Evolutionary conservation across 2,888 invertebrate genomes (phyloP), one percentile per base, ranked within the genome.

Genomic region (Cryptus viduatorius): DNA sequence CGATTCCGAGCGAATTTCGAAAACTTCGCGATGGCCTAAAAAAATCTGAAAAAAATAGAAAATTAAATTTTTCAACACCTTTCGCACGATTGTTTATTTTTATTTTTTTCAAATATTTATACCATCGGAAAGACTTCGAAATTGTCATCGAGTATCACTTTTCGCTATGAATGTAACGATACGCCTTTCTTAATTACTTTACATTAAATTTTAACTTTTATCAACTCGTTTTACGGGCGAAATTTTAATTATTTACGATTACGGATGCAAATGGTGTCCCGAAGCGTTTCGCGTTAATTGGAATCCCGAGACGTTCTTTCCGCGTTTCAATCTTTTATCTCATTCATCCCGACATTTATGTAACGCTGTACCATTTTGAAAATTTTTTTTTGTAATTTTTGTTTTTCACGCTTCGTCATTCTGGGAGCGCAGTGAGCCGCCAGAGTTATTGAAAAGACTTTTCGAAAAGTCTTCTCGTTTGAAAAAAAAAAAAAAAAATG

Each of bases 231-330:
- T 48, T 48, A 12, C 10, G 46, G 46, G 3, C 14, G 3, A 48
- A 56, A 8, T 56, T 24, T 56, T 10, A 56, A 56, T 56, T 56
- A 56, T 56, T 56, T 56, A 19, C 19, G 8, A 24, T 10, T 24
- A 56, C 56, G 12, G 24, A 56, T 56, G 24, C 19, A 56, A 56
- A 24, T 16, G 19, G 7, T 10, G 24, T 56, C 12, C 56, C 12
- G 1, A n/a, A n/a, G 37, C n/a, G 16, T 69, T 50, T 50, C 48
- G 31, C 50, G 50, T 50, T 69, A 69, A 69, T 53, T 53, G 31
- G 16, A 69, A 53, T 69, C 69, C 31, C 16, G 16, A 31, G 69
- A 37, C 64, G 24, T 10, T 24, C n/a, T 16, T 19, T 24, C 7
- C 37, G 8, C 53, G 53, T 8, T 4, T 31, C 31, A 37, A 16